Evolutionary conservation across 2,113 vertebrate species (phyloP).

Genomic region (Gnathonemus longibarbis): DNA sequence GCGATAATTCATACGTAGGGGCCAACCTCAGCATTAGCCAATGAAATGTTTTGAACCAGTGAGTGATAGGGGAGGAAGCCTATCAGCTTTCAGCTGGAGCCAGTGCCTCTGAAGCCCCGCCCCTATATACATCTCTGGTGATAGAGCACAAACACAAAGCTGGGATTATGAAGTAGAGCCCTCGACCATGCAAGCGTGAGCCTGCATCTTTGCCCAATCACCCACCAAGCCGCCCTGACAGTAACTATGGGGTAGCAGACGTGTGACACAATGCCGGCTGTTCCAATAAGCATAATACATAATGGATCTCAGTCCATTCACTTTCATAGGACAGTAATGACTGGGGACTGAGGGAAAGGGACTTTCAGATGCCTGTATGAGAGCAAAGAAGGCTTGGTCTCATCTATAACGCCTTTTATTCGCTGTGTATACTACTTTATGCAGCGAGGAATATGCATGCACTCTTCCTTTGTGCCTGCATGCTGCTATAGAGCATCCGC

Average conservation of each 20-base stretch:
- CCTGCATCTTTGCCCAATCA: background rate
- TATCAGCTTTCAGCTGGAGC: background rate
- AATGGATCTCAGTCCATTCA: background rate
- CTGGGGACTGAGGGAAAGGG: background rate
- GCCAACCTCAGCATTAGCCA: background rate
- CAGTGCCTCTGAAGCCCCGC: background rate
- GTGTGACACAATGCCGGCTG: background rate
- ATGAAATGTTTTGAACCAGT: background rate
- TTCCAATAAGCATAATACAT: background rate
- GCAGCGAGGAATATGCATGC: background rate
- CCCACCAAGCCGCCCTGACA: background rate
- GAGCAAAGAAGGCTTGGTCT: background rate
- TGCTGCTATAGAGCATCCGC: background rate
- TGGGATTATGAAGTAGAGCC: background rate
- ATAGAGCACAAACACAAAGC: background rate
- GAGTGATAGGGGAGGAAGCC: background rate
- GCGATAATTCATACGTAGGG: background rate
- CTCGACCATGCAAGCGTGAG: background rate
- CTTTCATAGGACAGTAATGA: background rate
- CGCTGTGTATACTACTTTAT: background rate
- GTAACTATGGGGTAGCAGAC: background rate
- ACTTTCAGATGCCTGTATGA: background rate
- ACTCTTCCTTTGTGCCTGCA: background rate
- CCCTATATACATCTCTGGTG: background rate
- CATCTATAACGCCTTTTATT: background rate